Evolutionary conservation across 30 jellyfish, hydroid and myxozoan species (phyloP).

Genomic region (Turritopsis rubra): DNA sequence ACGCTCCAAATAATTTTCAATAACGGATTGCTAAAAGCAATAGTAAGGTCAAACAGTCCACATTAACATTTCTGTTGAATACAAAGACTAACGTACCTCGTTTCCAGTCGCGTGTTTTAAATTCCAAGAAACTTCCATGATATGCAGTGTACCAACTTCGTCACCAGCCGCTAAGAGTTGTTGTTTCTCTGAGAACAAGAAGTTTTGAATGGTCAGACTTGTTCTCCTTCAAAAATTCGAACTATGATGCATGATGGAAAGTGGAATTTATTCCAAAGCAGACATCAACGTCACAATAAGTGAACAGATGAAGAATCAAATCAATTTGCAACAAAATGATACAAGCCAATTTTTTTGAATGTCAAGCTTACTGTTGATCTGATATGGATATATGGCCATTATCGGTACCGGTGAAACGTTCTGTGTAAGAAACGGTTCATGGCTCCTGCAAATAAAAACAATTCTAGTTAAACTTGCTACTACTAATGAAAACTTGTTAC

Average conservation of each 20-base stretch:
- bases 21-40: conserved; percentile 36
- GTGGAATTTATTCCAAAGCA: too few relatives aligned
- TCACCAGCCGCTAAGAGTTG: conserved; percentile 92
- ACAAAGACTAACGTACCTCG: conserved; percentile 41
- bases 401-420: conserved; percentile 66
- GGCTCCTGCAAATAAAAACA: conserved; percentile 51
- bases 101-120: conserved; percentile 68
- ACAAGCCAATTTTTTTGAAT: too few relatives aligned
- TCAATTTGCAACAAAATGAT: too few relatives aligned
- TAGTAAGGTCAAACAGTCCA: background rate
- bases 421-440: conserved; percentile 77
- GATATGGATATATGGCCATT: conserved; percentile 59
- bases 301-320: too few relatives aligned
- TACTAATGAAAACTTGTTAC: too few relatives aligned
- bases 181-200: conserved; percentile 45
- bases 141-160: conserved; percentile 85
- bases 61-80: background rate
- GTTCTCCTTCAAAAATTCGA: too few relatives aligned
- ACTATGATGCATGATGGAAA: too few relatives aligned
- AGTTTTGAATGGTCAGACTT: too few relatives aligned
- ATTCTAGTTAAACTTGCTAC: too few relatives aligned
- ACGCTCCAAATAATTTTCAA: conserved; percentile 74
- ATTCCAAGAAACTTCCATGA: conserved; percentile 91
- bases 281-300: too few relatives aligned
- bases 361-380: conserved; percentile 62